Conservation (phyloP, 2,797 vertebrate genomes). For the Tadarida brasiliensis region DNA sequence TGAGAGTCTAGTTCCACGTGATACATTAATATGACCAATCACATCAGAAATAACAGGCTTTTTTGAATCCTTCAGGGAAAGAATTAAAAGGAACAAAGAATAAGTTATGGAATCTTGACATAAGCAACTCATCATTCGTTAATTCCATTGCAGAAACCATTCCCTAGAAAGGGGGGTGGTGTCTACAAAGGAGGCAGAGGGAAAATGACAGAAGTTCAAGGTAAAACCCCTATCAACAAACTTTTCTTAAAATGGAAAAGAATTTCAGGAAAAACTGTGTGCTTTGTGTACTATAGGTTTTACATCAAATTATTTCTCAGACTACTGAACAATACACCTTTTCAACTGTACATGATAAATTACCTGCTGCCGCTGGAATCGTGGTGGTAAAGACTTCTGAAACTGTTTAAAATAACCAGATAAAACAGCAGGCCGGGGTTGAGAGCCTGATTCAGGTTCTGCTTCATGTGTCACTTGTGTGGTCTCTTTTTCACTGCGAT, state of each 20-base stretch:
- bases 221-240: neutral
- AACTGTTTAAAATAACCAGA: conserved; percentile 99
- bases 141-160: neutral
- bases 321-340: neutral
- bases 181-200: neutral
- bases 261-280: neutral
- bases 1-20: neutral
- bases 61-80: neutral
- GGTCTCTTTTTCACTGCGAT: conserved; percentile 87
- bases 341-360: neutral
- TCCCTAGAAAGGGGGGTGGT: neutral
- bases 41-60: neutral
- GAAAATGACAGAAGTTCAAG: neutral
- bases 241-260: neutral
- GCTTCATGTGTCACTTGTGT: conserved; percentile 88
- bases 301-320: conserved; percentile 5
- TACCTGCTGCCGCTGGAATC: conserved; percentile 99
- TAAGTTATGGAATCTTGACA: neutral
- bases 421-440: conserved; percentile 94
- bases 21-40: neutral
- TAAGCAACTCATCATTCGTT: neutral
- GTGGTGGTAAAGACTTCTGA: conserved; percentile 97
- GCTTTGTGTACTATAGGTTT: conserved; percentile 36
- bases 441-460: conserved; percentile 93
- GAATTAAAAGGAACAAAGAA: neutral